Conservation (phyloP, 2,797 vertebrate species). For the Morelia viridis region DNA sequence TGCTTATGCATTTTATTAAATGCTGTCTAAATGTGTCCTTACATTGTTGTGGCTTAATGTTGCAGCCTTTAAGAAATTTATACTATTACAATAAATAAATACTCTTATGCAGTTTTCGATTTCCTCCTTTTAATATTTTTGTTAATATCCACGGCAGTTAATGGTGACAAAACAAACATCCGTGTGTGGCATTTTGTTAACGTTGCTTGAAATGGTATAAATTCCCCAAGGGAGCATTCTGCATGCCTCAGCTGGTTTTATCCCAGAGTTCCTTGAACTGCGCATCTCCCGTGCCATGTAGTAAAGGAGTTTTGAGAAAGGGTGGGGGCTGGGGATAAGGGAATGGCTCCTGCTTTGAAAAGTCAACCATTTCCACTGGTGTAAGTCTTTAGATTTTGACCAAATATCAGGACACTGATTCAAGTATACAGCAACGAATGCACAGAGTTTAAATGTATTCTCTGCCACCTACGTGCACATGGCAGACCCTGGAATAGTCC, state of each 20-base stretch:
- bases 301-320: not conserved
- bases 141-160: not conserved
- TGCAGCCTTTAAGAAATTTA: slow-evolving; percentile 80
- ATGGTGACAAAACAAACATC: not conserved
- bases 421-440: not conserved
- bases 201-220: not conserved
- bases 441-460: not conserved
- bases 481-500: not conserved
- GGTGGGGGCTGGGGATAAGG: not conserved
- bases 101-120: slow-evolving; percentile 47
- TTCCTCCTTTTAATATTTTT: slow-evolving; percentile 39
- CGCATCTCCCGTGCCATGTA: not conserved
- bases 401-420: not conserved
- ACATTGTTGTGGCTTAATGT: slow-evolving; percentile 86
- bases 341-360: not conserved
- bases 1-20: slow-evolving; percentile 95
- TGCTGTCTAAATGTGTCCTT: slow-evolving; percentile 85
- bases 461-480: not conserved
- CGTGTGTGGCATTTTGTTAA: not conserved
- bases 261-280: not conserved
- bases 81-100: slow-evolving; percentile 79
- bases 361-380: not conserved
- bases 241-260: not conserved
- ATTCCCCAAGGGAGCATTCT: not conserved
- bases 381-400: not conserved